Percentiles rank a stretch among this genome's conserved stretches.
These are phyloP conservation scores for Tachysurus fulvidraco DNA, from an alignment of 2,113 vertebrate genomes.

Conservation along the genomic window DNA sequence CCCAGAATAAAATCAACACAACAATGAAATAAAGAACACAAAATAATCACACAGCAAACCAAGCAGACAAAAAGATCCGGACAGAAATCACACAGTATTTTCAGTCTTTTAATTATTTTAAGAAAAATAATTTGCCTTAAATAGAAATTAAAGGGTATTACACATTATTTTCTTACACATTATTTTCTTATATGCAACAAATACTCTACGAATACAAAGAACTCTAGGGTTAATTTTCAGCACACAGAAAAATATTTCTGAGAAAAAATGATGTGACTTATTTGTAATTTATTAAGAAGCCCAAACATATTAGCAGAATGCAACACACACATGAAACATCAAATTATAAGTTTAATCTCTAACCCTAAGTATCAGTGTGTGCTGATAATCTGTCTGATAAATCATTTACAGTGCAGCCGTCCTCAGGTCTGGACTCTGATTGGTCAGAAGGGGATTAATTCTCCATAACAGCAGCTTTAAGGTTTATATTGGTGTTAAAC, in stretches of 20 bases:
- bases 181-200: background rate
- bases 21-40: background rate
- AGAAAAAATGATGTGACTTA: background rate
- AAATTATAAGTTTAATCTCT: no score
- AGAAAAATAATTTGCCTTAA: background rate
- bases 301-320: slow-evolving; percentile 22
- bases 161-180: background rate
- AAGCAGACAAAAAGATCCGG: no score
- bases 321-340: background rate
- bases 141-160: background rate
- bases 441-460: background rate
- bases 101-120: background rate
- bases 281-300: slow-evolving; percentile 10
- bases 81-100: slow-evolving; percentile 9
- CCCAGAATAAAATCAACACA: background rate
- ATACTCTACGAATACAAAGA: background rate
- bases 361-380: background rate
- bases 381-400: background rate
- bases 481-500: background rate
- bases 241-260: background rate
- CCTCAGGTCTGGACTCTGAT: background rate
- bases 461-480: background rate
- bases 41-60: slow-evolving; percentile 3
- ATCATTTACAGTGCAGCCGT: background rate
- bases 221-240: background rate